Conservation (phyloP, 2,888 invertebrate species). For the Muscina levida region DNA sequence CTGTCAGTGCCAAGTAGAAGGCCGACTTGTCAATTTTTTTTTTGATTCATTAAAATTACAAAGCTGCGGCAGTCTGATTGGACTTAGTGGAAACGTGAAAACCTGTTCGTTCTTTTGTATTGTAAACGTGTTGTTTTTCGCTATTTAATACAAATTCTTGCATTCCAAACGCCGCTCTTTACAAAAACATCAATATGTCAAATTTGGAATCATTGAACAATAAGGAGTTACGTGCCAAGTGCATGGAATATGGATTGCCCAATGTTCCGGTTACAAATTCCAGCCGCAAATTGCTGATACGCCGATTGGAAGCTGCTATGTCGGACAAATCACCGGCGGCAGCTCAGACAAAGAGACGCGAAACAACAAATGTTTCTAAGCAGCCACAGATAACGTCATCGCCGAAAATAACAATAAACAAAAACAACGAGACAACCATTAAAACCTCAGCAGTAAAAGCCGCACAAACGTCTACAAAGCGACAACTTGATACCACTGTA, state of each 20-base stretch:
- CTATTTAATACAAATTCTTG: not conserved
- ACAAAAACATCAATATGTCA: slow-evolving; percentile 67
- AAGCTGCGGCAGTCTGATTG: slow-evolving; percentile 19
- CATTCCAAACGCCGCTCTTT: no score
- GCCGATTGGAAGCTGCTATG: slow-evolving; percentile 72
- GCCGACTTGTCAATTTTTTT: slow-evolving; percentile 55
- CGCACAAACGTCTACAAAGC: slow-evolving; percentile 54
- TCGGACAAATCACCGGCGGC: slow-evolving; percentile 66
- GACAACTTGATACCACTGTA: slow-evolving; percentile 56
- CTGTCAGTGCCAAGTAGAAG: no score
- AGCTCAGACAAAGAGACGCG: slow-evolving; percentile 71
- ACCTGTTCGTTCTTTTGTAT: slow-evolving; percentile 43
- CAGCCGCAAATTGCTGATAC: slow-evolving; percentile 74
- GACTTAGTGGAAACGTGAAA: slow-evolving; percentile 13
- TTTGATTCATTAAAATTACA: slow-evolving; percentile 60
- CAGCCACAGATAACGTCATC: slow-evolving; percentile 62
- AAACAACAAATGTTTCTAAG: slow-evolving; percentile 72
- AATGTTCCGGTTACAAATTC: slow-evolving; percentile 78
- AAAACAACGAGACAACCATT: slow-evolving; percentile 51
- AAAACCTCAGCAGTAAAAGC: slow-evolving; percentile 37
- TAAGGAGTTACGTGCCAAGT: slow-evolving; percentile 73
- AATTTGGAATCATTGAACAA: slow-evolving; percentile 75
- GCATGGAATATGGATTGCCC: slow-evolving; percentile 74
- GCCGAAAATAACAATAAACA: slow-evolving; percentile 58
- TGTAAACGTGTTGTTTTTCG: slow-evolving; percentile 12